phyloP scores from a whole-genome alignment of 2,113 vertebrate genomes.

The Limanda limanda region DNA sequence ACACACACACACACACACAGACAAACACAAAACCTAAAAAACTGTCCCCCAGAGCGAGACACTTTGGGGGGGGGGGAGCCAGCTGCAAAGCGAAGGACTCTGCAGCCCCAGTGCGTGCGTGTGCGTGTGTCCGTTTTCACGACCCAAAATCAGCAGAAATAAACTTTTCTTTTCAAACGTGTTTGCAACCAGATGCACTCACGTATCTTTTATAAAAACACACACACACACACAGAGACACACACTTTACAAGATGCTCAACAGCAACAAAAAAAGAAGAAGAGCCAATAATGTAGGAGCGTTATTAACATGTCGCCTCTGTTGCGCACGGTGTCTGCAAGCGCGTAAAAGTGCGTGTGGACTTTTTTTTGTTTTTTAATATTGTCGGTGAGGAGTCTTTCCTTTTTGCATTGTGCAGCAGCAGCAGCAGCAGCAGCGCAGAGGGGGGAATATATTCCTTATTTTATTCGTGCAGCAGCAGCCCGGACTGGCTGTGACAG shows the following conservation, averaged over 20 bases:
- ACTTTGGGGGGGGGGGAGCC: slow-evolving; percentile 67
- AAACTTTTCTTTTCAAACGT: background rate
- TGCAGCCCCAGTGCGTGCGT: slow-evolving; percentile 24
- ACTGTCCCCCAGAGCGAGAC: slow-evolving; percentile 67
- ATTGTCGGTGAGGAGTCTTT: slow-evolving; percentile 54
- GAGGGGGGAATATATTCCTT: slow-evolving; percentile 78
- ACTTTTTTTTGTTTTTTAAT: slow-evolving; percentile 60
- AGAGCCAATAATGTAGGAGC: slow-evolving; percentile 50
- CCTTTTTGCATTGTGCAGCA: slow-evolving; percentile 75
- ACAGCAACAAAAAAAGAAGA: background rate
- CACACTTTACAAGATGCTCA: slow-evolving; percentile 45
- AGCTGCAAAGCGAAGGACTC: slow-evolving; percentile 76
- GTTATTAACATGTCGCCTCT: slow-evolving; percentile 77
- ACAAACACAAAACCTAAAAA: slow-evolving; percentile 42
- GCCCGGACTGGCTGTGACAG: slow-evolving; percentile 89
- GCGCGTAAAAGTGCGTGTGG: slow-evolving; percentile 45
- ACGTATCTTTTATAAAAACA: slow-evolving; percentile 20
- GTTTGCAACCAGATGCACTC: slow-evolving; percentile 25
- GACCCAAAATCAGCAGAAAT: slow-evolving; percentile 61
- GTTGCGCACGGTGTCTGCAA: background rate
- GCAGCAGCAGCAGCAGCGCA: slow-evolving; percentile 63
- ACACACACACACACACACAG: slow-evolving; percentile 22
- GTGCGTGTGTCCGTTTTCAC: slow-evolving; percentile 39
- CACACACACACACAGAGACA: background rate
- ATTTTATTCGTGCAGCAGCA: slow-evolving; percentile 89